These are phyloP conservation scores for Myrmecophaga tridactyla DNA, from an alignment of 2,113 vertebrate species.

Conservation along the genomic window DNA sequence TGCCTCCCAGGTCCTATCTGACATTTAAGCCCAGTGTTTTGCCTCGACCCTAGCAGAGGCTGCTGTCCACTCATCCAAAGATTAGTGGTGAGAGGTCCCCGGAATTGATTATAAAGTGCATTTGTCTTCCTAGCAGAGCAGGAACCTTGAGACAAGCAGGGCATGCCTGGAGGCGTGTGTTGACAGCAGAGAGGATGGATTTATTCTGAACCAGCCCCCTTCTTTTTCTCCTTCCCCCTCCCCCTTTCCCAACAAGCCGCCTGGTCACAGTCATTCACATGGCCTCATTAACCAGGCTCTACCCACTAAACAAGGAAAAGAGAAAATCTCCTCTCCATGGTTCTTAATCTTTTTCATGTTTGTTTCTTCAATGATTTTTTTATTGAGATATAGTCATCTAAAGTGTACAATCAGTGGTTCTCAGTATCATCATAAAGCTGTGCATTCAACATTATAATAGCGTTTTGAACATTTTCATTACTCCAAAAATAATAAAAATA, in stretches of 20 bases:
- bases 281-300: background rate
- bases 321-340: background rate
- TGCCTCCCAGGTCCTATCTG: background rate
- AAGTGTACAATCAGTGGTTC: no score
- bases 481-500: no score
- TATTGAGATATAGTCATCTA: no score
- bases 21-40: background rate
- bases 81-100: background rate
- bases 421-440: no score
- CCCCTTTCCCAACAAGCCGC: background rate
- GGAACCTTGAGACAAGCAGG: background rate
- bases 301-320: background rate
- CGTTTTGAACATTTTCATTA: no score
- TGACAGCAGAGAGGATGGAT: background rate
- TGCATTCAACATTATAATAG: no score
- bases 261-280: background rate
- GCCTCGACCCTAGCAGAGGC: background rate
- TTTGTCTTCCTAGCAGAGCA: background rate
- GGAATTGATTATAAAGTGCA: background rate
- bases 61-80: background rate
- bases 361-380: no score
- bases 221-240: background rate
- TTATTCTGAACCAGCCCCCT: rapidly evolving
- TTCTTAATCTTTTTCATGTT: background rate
- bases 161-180: background rate